Base-by-base conservation (phyloP, 2,888 invertebrate genomes). In the Gerris lacustris region DNA sequence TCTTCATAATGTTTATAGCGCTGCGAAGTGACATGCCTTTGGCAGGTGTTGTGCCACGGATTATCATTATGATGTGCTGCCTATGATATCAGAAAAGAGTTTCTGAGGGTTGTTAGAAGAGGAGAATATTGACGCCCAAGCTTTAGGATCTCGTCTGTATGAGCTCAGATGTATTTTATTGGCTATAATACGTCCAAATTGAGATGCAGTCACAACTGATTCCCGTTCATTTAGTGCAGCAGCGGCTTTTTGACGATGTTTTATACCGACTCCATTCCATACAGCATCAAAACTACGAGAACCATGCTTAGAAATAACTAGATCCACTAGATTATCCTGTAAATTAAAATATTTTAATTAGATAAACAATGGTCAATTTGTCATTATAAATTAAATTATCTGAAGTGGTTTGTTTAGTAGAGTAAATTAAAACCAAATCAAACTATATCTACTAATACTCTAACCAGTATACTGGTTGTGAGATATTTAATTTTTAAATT, bases 221-320 rank as follows among this genome's bases (percentile, higher is more conserved):
- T 55, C 55, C 9, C 15, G 9, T 55, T 55, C 55, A 55, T 15
- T 11, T 55, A 55, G 15, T 55, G 9, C 15, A 55, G 55, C 1
- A 2, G 55, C 55, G 15, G 55, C 55, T 55, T 9, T 55, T 55
- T 55, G 55, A 55, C 55, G 55, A 55, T 55, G 55, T 68, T 86
- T 86, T 0, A 84, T 79, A 5, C 84, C 83, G 0, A 88, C 84
- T 0, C 82, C 83, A 4, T 83, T 81, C 85, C 90, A 92, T 0
- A 92, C 80, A 63, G 86, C 85, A 69, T 94, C 93, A 72, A 93
- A 82, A 0, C 88, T 86, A 4, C 91, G 84, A 0, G 92, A 93
- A 0, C 94, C 93, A 79, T 87, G 86, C 73, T 87, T 87, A 0
- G 87, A 85, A 1, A 86, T 80, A 0, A 90, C 91, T 73, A 93